Evolutionary conservation across 2,888 invertebrate species (phyloP), one percentile per base, ranked within the genome.

Genomic region (Zhuqinia jingwanae): DNA sequence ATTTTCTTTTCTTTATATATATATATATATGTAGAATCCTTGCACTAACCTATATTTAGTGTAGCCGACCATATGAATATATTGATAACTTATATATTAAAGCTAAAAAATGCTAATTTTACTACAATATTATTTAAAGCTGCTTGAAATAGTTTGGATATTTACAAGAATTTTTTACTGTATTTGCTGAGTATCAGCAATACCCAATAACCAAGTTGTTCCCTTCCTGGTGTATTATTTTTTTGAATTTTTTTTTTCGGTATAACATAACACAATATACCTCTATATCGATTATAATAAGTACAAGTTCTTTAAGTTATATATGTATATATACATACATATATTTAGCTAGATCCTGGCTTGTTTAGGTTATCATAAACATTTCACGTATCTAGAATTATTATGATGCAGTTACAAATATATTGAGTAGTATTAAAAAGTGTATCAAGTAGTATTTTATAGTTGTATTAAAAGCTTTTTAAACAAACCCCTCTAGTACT

Each of bases 161-260:
- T 70, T 11, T 70, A 70, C 70, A 75, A 70, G 53, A 75, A 50
- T 47, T 75, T 30, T 47, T 53, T 30, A 56, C 20, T 73, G 27
- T 73, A 5, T 53, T 75, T 84, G 84, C 84, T 84, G 77, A 78
- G 27, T 70, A 85, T 60, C 85, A 79, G 79, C 85, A 85, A 79
- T 85, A 79, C 85, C 79, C 73, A 85, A 75, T 85, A 85, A 85
- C 85, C 85, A 85, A 85, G 85, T 85, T 85, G 85, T 79, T 85
- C 85, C 85, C 85, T 36, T 85, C 84, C 84, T 85, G 84, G 84
- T 82, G 68, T 76, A 78, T 60, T 77, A 60, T 77, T 56, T 70
- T 70, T 50, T 81, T 42, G 6, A 47, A 22, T 36, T 56, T 76
- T 53, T 53, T 75, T 30, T 15, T 13, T 65, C 36, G 36, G 36